A percentile compares a stretch with the other conserved stretches of the same genome.
These are phyloP conservation scores for Eristalinus sepulchralis DNA, from an alignment of 2,888 invertebrate genomes.

Conservation along the genomic window DNA sequence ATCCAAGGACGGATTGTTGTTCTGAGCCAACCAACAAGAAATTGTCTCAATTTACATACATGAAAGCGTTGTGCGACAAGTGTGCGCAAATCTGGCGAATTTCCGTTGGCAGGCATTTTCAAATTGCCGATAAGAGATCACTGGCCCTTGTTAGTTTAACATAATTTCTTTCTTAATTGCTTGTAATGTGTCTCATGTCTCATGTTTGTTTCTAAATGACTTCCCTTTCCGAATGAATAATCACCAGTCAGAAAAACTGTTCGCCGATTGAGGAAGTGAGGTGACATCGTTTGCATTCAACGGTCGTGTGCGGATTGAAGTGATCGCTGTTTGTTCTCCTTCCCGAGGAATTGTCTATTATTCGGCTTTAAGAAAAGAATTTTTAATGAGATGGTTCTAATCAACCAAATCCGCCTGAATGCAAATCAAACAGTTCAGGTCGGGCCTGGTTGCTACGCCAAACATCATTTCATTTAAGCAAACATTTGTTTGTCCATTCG, in stretches of 20 bases:
- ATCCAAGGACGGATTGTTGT: conserved; percentile 34
- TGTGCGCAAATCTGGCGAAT: too few species aligned
- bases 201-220: neutral
- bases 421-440: neutral
- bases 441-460: neutral
- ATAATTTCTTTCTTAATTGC: neutral
- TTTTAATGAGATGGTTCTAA: neutral
- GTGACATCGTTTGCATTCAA: too few species aligned
- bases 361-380: neutral
- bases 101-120: neutral
- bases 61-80: neutral
- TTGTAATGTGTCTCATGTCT: neutral
- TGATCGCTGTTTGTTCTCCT: too few species aligned
- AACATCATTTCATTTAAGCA: neutral
- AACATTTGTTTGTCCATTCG: neutral
- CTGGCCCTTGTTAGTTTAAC: neutral
- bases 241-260: neutral
- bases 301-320: too few species aligned
- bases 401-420: neutral
- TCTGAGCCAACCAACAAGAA: conserved; percentile 5
- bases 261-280: neutral
- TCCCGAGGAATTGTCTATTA: too few species aligned
- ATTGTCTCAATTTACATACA: conserved; percentile 8
- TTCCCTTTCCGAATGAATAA: neutral
- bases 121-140: neutral